These are phyloP conservation scores for Eurosta solidaginis DNA, from an alignment of 1,140 invertebrate species.

Conservation along the genomic window DNA sequence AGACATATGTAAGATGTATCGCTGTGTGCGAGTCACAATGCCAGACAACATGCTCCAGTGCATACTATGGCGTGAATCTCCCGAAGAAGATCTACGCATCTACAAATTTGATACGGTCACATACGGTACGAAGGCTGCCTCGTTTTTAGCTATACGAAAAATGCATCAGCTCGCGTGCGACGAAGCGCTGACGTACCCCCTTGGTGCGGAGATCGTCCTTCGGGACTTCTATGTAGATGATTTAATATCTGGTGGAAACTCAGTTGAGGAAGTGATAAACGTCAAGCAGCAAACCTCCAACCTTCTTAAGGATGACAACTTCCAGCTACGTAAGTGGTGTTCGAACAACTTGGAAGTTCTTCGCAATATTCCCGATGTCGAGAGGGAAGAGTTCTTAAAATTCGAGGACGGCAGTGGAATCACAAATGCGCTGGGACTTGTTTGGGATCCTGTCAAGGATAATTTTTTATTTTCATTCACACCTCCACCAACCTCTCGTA, in stretches of 20 bases:
- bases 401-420: background rate
- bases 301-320: slow-evolving; percentile 38
- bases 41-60: slow-evolving; percentile 42
- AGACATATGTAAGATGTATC: background rate
- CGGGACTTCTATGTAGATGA: slow-evolving; percentile 60
- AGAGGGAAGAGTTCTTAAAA: background rate
- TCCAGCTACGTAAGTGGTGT: slow-evolving; percentile 44
- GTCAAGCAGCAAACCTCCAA: slow-evolving; percentile 36
- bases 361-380: slow-evolving; percentile 29
- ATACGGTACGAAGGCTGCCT: slow-evolving; percentile 53
- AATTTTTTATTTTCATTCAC: slow-evolving; percentile 37
- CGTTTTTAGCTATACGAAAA: slow-evolving; percentile 52
- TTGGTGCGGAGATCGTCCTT: slow-evolving; percentile 40
- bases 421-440: slow-evolving; percentile 40
- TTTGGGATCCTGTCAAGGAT: slow-evolving; percentile 37
- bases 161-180: slow-evolving; percentile 47
- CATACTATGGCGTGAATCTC: slow-evolving; percentile 57
- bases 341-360: slow-evolving; percentile 40
- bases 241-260: slow-evolving; percentile 49
- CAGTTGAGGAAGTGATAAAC: slow-evolving; percentile 43
- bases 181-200: slow-evolving; percentile 41
- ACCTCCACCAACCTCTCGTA: background rate
- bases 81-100: background rate
- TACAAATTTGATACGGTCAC: slow-evolving; percentile 48
- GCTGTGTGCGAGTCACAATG: background rate